These are phyloP conservation scores for Lerema accius DNA, from an alignment of 1,140 invertebrate species.

Conservation along the genomic window DNA sequence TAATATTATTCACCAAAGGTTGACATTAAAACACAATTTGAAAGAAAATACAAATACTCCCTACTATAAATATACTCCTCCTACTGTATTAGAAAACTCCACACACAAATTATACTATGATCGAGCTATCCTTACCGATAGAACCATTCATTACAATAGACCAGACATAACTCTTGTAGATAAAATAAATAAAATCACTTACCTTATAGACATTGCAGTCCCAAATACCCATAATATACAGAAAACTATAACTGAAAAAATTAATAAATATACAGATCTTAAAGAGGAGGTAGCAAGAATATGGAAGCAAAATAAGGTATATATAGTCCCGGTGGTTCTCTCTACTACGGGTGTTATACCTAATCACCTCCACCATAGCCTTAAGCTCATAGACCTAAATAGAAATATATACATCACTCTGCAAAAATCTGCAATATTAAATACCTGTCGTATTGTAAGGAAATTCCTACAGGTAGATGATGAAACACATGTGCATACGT, in stretches of 20 bases:
- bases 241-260: constrained; percentile 32
- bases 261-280: constrained; percentile 33
- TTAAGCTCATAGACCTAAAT: neutral
- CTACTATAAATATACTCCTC: constrained; percentile 22
- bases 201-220: constrained; percentile 25
- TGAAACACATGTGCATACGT: too few relatives aligned
- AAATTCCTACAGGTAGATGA: constrained; percentile 10
- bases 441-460: neutral
- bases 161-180: constrained; percentile 29
- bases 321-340: constrained; percentile 30
- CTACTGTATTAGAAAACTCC: constrained; percentile 18
- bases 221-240: constrained; percentile 27
- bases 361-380: neutral
- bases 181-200: constrained; percentile 26
- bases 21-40: constrained; percentile 2
- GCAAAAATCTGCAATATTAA: neutral
- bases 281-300: constrained; percentile 28
- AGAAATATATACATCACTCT: neutral
- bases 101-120: constrained; percentile 24
- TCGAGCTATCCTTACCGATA: constrained; percentile 29
- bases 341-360: constrained; percentile 34
- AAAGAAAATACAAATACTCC: constrained; percentile 6
- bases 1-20: constrained; percentile 8
- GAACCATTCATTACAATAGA: constrained; percentile 32
- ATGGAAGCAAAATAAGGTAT: constrained; percentile 23